Evolutionary conservation across 2,113 vertebrate genomes (phyloP), one percentile per base, ranked within the genome.

Genomic region (Passerina amoena): DNA sequence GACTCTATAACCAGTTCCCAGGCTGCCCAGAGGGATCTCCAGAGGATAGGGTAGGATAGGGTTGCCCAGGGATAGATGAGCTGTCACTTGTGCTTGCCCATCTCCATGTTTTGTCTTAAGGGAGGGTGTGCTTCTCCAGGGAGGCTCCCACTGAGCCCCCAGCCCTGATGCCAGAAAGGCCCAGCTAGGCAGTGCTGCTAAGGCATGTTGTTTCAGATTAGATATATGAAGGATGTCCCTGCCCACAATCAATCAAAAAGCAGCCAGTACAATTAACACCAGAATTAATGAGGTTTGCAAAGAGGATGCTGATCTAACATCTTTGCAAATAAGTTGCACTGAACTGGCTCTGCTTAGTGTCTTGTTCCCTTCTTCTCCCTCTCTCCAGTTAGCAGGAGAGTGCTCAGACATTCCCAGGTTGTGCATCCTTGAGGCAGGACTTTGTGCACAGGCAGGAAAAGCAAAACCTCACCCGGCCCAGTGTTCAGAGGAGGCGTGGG

Each of bases 391-490:
- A 47, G 70, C 31, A 18, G 30, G 22, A 47, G 38, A 82, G 56
- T 54, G 63, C 60, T 63, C 47, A 63, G 35, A 40, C 23, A 6
- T 44, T 69, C 50, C 82, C 38, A 47, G 33, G 44, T 21, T 88
- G 44, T 40, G 35, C 44, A 47, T 57, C 47, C 40, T 63, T 38
- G 14, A 61, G 44, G 37, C 77, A 90, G 47, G 47, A 50, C 64
- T 42, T 73, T 45, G 35, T 59, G 47, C 47, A 61, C 10, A 54
- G 38, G 24, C 35, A 83, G 19, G 23, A 78, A 93, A 87, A 33
- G 50, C 30, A 85, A 82, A 93, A 77, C 31, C 95, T 97, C 86
- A 97, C 97, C 97, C 0, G 17, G 65, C 47, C 33, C 64, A 23
- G 69, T 78, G 65, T 17, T 90, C 27, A 61, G 57, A 40, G 47